Percentiles rank a stretch among this genome's conserved stretches.
Conservation (phyloP, 2,797 vertebrate species). For the Phataginus tetradactyla region DNA sequence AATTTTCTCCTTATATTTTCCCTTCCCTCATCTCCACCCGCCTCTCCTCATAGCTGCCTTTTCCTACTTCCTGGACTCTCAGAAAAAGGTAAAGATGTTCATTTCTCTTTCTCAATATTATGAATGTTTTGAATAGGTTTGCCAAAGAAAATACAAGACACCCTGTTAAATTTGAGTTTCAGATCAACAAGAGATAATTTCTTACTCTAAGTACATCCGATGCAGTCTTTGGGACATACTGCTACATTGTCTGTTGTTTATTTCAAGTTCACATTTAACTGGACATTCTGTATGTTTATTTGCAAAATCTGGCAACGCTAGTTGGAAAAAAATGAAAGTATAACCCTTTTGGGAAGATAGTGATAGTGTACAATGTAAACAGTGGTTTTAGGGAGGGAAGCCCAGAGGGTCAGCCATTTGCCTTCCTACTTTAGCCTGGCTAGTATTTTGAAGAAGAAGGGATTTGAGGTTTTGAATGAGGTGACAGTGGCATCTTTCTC, state of each 20-base stretch:
- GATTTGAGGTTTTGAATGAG: background rate
- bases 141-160: background rate
- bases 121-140: background rate
- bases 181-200: background rate
- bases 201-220: background rate
- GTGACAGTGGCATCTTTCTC: background rate
- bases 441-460: background rate
- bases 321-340: background rate
- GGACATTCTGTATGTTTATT: background rate
- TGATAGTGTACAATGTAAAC: no score
- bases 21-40: fast-evolving
- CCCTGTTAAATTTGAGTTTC: background rate
- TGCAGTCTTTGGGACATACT: background rate
- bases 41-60: background rate
- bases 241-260: background rate
- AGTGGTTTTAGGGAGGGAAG: background rate
- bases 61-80: background rate
- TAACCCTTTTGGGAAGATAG: background rate
- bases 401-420: fast-evolving
- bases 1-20: background rate
- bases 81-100: background rate
- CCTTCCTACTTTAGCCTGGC: background rate
- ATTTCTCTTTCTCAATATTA: background rate
- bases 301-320: background rate
- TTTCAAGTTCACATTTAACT: background rate